Evolutionary conservation across 2,797 vertebrate genomes (phyloP), one percentile per base, ranked within the genome.

Genomic region (Ispidina picta): DNA sequence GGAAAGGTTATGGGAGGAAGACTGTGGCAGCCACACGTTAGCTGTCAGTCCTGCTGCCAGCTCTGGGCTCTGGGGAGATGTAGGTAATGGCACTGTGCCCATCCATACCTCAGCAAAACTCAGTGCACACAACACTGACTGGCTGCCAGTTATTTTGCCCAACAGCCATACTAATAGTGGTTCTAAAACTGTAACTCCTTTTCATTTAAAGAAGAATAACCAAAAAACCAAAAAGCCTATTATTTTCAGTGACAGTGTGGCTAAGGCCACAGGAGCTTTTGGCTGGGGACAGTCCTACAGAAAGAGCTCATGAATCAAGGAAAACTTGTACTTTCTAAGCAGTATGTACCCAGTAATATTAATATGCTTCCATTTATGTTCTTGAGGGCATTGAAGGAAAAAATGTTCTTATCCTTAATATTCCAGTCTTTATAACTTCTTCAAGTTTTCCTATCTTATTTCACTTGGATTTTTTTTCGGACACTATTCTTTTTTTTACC

Each of bases 271-370:
- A 33, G 26, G 56, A 84, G 10, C 6, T 56, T 64, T 64, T 54
- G 63, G 65, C 46, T 90, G 71, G 39, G 31, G 29, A 71, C 66
- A 90, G 70, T 78, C 85, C 72, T 86, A 90, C 65, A 84, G 59
- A 64, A 92, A 85, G 35, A 83, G 66, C 35, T 83, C 35, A 51
- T 54, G 56, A 94, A 84, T 93, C 77, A 88, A 94, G 48, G 51
- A 89, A 84, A 95, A 62, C 6, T 48, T 59, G 35, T 62, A 55
- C 54, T 93, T 60, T 65, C 43, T 80, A 69, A 77, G 35, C 14
- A 87, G 39, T 19, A 54, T 7, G 11, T 55, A 89, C 70, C 8
- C 10, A 29, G 8, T 31, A 54, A 43, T 48, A 37, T 13, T 28
- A 51, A 44, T 54, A 28, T 25, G 12, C 35, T 90, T 92, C 93